Conservation (phyloP, 2,113 vertebrate genomes). For the Lophotis ruficrista region DNA sequence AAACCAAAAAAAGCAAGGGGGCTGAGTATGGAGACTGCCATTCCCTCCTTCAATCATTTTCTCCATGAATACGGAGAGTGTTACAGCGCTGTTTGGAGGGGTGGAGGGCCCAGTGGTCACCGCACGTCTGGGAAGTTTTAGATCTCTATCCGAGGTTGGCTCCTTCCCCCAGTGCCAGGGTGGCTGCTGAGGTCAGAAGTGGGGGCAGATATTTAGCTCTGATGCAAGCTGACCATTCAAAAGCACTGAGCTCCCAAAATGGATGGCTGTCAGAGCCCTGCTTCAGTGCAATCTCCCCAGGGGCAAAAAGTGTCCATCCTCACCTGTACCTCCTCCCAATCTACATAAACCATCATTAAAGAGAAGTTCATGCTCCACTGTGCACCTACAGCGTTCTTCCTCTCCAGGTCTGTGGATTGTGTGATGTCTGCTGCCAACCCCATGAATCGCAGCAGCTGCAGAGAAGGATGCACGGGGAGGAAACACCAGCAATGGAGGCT, state of each 20-base stretch:
- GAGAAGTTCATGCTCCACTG: neutral
- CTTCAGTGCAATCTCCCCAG: neutral
- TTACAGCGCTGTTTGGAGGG: neutral
- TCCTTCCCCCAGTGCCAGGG: neutral
- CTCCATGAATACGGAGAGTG: neutral
- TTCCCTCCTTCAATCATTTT: neutral
- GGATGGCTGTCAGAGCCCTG: neutral
- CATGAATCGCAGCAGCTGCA: neutral
- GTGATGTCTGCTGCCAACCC: neutral
- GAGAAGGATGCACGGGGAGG: neutral
- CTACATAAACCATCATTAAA: neutral
- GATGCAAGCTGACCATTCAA: neutral
- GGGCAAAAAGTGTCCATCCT: neutral
- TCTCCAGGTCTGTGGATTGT: accelerated
- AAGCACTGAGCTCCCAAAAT: neutral
- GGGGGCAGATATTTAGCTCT: neutral
- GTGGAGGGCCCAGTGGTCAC: neutral
- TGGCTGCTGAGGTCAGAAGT: neutral
- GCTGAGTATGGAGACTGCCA: neutral
- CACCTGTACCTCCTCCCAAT: neutral
- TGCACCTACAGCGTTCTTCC: neutral
- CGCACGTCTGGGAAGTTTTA: neutral
- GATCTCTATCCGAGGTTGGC: neutral
- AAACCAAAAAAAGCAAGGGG: neutral
- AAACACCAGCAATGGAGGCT: neutral